These are phyloP conservation scores for Melanogrammus aeglefinus DNA, from an alignment of 2,797 vertebrate species.

Conservation along the genomic window DNA sequence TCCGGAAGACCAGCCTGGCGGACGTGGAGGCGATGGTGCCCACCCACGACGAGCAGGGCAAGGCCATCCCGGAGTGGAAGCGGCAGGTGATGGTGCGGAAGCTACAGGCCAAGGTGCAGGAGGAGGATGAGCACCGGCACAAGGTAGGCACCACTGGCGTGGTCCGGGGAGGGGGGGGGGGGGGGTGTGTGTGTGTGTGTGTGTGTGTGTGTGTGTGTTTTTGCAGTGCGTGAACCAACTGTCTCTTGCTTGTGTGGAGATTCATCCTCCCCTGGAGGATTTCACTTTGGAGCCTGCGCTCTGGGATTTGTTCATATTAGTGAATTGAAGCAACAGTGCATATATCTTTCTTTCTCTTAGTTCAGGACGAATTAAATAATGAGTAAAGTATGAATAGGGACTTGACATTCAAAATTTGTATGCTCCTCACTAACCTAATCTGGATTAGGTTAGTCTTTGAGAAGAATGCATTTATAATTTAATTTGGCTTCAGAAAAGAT, in stretches of 20 bases:
- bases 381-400: too few species aligned
- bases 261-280: constrained; percentile 16
- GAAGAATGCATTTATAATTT: not conserved
- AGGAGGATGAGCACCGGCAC: constrained; percentile 89
- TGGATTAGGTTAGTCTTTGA: not conserved
- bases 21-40: constrained; percentile 87
- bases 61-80: constrained; percentile 91
- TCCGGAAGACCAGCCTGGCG: constrained; percentile 65
- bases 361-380: too few species aligned
- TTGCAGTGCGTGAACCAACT: constrained; percentile 19
- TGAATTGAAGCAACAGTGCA: too few species aligned
- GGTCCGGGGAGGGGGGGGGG: constrained; percentile 1
- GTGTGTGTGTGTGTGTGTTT: constrained; percentile 25
- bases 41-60: constrained; percentile 87
- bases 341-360: too few species aligned
- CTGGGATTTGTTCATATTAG: not conserved
- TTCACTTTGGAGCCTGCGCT: not conserved
- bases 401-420: too few species aligned
- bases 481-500: not conserved
- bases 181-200: constrained; percentile 15
- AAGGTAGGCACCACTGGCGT: constrained; percentile 84
- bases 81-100: constrained; percentile 95
- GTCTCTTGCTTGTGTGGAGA: constrained; percentile 51
- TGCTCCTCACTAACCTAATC: not conserved
- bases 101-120: constrained; percentile 92